Evolutionary conservation across 2,113 vertebrate species (phyloP).

Genomic region (Chloropsis hardwickii): DNA sequence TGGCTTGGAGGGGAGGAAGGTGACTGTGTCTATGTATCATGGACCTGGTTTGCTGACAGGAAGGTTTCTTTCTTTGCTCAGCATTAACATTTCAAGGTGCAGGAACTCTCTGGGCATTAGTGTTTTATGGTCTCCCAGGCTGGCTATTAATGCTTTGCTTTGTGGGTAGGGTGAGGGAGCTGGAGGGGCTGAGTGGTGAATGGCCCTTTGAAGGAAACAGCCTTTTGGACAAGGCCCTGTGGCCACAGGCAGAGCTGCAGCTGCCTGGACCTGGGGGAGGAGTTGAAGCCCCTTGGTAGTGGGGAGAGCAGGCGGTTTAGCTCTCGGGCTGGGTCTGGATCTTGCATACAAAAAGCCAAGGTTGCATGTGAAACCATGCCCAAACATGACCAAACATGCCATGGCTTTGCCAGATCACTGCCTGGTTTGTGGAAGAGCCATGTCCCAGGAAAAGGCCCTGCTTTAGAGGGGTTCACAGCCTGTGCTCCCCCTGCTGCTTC

Average conservation of each 20-base stretch:
- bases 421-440: not conserved
- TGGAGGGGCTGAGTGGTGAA: not conserved
- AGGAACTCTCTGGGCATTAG: constrained; percentile 42
- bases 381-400: rapidly evolving
- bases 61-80: not conserved
- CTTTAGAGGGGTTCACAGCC: not conserved
- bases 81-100: constrained; percentile 53
- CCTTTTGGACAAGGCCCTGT: not conserved
- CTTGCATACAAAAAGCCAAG: not conserved
- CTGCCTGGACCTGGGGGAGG: not conserved
- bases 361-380: not conserved
- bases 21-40: not conserved
- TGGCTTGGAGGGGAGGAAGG: not conserved
- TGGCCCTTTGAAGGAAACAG: not conserved
- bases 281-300: not conserved
- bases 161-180: not conserved
- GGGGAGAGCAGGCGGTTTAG: not conserved
- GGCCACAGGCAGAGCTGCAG: not conserved
- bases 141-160: constrained; percentile 15
- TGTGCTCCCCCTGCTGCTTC: not conserved
- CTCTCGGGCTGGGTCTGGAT: rapidly evolving
- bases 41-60: not conserved
- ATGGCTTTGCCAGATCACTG: not conserved
- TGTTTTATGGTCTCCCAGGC: constrained; percentile 32
- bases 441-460: not conserved